These are phyloP conservation scores for Meriones unguiculatus DNA, from an alignment of 2,113 vertebrate genomes.

Conservation along the genomic window DNA sequence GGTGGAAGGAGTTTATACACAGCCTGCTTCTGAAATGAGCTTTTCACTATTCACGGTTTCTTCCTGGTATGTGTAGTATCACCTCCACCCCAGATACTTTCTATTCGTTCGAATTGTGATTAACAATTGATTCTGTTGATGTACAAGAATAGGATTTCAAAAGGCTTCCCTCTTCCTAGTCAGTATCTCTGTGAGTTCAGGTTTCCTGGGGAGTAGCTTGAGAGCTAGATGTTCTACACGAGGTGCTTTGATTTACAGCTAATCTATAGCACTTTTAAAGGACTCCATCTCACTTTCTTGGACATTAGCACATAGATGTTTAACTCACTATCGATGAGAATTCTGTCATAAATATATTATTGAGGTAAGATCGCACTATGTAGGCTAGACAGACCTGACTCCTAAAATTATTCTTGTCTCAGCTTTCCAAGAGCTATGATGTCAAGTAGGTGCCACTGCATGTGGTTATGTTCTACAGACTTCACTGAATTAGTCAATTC, in stretches of 20 bases:
- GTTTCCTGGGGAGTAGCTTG: neutral
- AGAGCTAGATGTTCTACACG: neutral
- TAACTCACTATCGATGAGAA: neutral
- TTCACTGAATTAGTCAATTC: neutral
- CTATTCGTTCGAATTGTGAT: neutral
- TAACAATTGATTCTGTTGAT: slow-evolving; percentile 49
- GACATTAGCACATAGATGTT: neutral
- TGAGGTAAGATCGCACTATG: neutral
- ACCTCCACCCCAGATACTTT: neutral
- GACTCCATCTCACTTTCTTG: neutral
- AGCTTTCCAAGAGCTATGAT: too few relatives aligned
- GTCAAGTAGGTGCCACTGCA: accelerated
- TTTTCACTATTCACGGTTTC: slow-evolving; percentile 58
- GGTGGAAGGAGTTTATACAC: neutral
- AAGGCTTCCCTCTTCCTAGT: neutral
- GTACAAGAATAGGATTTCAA: slow-evolving; percentile 42
- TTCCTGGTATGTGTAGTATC: neutral
- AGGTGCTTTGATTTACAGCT: neutral
- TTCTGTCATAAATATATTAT: neutral
- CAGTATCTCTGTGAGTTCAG: slow-evolving; percentile 19
- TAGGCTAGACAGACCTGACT: neutral
- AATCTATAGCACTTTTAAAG: neutral
- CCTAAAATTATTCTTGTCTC: neutral
- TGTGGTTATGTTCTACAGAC: neutral
- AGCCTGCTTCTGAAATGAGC: slow-evolving; percentile 9